Conservation (phyloP, 2,888 invertebrate species). For the Acanthococcus lagerstroemiae region DNA sequence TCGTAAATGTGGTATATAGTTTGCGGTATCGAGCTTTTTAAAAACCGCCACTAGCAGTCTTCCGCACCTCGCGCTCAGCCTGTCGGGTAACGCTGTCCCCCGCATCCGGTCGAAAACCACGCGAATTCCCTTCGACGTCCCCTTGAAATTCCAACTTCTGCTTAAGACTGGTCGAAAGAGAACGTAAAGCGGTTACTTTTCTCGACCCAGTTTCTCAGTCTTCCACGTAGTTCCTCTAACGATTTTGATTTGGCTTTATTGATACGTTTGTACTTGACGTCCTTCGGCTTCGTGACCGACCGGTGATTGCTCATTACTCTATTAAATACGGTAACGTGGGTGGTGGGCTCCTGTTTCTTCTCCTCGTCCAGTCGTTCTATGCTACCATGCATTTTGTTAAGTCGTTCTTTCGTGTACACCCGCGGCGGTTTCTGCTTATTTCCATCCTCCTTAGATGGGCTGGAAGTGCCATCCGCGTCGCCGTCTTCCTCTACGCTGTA, state of each 20-base stretch:
- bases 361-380: conserved; percentile 36
- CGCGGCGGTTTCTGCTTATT: conserved; percentile 23
- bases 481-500: conserved; percentile 80
- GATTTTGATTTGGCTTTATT: conserved; percentile 85
- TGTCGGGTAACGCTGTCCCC: too few relatives aligned
- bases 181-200: conserved; percentile 62
- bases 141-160: too few relatives aligned
- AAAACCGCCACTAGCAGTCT: too few relatives aligned
- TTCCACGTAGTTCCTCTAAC: conserved; percentile 68
- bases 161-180: conserved; percentile 53
- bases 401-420: conserved; percentile 39
- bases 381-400: conserved; percentile 44
- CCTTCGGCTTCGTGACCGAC: conserved; percentile 81
- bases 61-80: too few relatives aligned
- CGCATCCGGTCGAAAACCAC: too few relatives aligned
- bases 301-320: conserved; percentile 74
- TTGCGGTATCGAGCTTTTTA: too few relatives aligned
- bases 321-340: conserved; percentile 61
- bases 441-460: conserved; percentile 18
- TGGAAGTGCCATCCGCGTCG: conserved; percentile 48
- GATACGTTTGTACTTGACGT: conserved; percentile 81
- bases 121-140: too few relatives aligned
- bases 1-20: too few relatives aligned
- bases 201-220: conserved; percentile 76
- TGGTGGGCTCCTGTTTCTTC: conserved; percentile 7